Evolutionary conservation across 2,888 invertebrate species (phyloP), one percentile per base, ranked within the genome.

Genomic region (Nomada lathburiana): DNA sequence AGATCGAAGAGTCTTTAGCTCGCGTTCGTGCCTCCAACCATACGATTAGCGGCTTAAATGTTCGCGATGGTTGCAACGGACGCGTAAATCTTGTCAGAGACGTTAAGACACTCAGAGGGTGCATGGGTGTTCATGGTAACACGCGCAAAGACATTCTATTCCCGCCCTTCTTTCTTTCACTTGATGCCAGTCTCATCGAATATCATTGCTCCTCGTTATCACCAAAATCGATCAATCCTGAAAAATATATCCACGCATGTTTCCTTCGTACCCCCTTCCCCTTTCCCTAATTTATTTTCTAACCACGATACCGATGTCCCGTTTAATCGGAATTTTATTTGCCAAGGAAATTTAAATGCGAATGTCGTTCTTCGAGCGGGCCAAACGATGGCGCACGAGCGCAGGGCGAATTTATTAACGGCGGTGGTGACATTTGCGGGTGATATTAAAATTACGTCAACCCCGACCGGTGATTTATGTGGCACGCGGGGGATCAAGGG

Each of bases 371-470:
- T 62, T 20, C 13, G 10, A 11, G n/a, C 18, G 63, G 55, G n/a
- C 63, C 55, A 29, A 63, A 69, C 13, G 62, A 53, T 13, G 47
- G 47, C 7, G 36, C 36, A 36, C 36, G 36, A 36, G 26, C 18
- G 9, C 36, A 20, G 4, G 3, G 18, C 2, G 23, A 55, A 73
- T 65, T 69, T 50, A 76, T 71, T 76, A 73, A 74, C 47, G 69
- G 44, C 29, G 23, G 23, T 13, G 69, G 47, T 50, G 70, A 50
- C 79, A 26, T 81, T 69, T 42, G 53, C 36, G 53, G 53, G 42
- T 53, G 65, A 76, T 86, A 86, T 86, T 86, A 86, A 86, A 83
- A 86, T 76, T 74, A 69, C 75, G 76, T 86, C 85, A 78, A 55
- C 62, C 75, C 42, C 50, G 74, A 67, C 62, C 23, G 69, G 68